Percentiles rank a stretch among this genome's conserved stretches.
Conservation (phyloP, 2,113 vertebrate species). For the Xiphophorus maculatus region DNA sequence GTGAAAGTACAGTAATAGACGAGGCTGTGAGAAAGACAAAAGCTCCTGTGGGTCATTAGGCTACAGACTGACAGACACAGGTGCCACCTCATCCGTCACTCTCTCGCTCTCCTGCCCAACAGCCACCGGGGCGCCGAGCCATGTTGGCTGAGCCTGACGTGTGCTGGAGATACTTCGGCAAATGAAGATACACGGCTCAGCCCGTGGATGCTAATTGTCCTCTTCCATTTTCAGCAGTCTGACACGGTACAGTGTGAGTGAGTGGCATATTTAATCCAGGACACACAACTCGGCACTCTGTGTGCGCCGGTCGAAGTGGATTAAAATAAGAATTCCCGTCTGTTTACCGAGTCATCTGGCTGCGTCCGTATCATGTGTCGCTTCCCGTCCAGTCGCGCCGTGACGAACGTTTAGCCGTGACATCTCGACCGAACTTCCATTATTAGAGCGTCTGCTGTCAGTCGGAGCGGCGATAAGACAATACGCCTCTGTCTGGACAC, state of each 20-base stretch:
- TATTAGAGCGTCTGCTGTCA: constrained; percentile 65
- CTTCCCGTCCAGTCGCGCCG: constrained; percentile 20
- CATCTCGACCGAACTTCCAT: constrained; percentile 61
- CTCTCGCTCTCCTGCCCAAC: constrained; percentile 54
- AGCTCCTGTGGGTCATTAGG: constrained; percentile 71
- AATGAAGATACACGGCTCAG: constrained; percentile 73
- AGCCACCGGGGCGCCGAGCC: constrained; percentile 49
- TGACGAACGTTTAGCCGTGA: constrained; percentile 56
- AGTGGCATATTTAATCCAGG: constrained; percentile 57
- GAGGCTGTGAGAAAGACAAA: constrained; percentile 14
- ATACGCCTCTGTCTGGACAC: constrained; percentile 47
- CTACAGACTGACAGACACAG: constrained; percentile 65
- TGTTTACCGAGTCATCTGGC: constrained; percentile 41
- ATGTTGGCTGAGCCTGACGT: constrained; percentile 68
- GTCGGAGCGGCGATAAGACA: constrained; percentile 69
- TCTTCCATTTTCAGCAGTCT: constrained; percentile 54
- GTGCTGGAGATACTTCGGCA: constrained; percentile 64
- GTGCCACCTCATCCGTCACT: constrained; percentile 70
- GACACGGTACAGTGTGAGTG: constrained; percentile 52
- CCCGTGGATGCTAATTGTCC: constrained; percentile 66
- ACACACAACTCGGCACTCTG: constrained; percentile 13
- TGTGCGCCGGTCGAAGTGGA: constrained; percentile 15
- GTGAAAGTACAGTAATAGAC: constrained; percentile 6
- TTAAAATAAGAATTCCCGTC: constrained; percentile 41
- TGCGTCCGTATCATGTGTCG: constrained; percentile 35